Conservation (phyloP, 2,888 invertebrate genomes). For the Apocheima hispidaria region DNA sequence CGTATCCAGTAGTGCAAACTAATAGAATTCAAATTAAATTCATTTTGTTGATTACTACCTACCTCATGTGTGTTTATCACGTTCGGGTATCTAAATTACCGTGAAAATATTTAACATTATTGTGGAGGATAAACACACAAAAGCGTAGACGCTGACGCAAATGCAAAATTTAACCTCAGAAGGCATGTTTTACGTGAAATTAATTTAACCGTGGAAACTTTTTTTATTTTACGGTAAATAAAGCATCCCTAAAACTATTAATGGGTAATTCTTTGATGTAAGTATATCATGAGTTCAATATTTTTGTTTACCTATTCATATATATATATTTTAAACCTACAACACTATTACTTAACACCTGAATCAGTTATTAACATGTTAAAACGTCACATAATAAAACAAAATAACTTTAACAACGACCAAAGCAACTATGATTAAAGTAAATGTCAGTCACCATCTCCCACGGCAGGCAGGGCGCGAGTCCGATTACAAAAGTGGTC, state of each 20-base stretch:
- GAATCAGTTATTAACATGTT: neutral
- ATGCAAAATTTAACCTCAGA: neutral
- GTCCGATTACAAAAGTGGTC: slow-evolving; percentile 66
- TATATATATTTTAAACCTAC: neutral
- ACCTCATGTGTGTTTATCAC: slow-evolving; percentile 6
- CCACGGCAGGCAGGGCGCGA: slow-evolving; percentile 37
- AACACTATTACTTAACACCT: slow-evolving; percentile 10
- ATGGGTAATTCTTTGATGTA: neutral
- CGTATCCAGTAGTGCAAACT: neutral
- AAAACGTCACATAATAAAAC: slow-evolving; percentile 1
- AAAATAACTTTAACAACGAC: neutral
- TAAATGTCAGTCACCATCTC: slow-evolving; percentile 44
- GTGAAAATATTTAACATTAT: slow-evolving; percentile 16
- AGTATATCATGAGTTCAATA: neutral
- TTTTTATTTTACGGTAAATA: neutral
- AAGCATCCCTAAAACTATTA: neutral
- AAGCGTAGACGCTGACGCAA: slow-evolving; percentile 7
- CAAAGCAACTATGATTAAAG: neutral
- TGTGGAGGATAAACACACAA: slow-evolving; percentile 8
- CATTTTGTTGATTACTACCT: neutral
- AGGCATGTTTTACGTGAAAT: neutral
- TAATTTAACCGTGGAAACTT: neutral
- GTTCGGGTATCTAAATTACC: slow-evolving; percentile 2
- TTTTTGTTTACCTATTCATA: neutral
- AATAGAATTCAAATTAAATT: neutral